Percentiles rank a stretch among this genome's conserved stretches.
These are phyloP conservation scores for Procavia capensis DNA, from an alignment of 2,113 vertebrate genomes.

Conservation along the genomic window DNA sequence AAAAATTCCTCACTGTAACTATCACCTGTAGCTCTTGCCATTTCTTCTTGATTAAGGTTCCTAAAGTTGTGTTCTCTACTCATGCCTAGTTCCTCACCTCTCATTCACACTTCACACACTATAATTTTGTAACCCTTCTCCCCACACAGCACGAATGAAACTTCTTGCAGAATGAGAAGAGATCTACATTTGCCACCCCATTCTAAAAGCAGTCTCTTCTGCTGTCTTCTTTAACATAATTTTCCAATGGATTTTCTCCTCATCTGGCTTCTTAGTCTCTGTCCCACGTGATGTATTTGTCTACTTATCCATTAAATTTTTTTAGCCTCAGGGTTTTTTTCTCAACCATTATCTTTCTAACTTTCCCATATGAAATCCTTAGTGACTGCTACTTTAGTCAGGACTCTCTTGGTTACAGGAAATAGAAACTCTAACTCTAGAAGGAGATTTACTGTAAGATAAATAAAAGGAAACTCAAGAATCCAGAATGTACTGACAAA, in stretches of 20 bases:
- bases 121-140: not conserved
- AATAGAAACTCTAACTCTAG: not conserved
- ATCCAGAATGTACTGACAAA: not conserved
- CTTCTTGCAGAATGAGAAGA: not conserved
- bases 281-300: not conserved
- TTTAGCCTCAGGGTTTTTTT: not conserved
- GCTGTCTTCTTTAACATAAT: not conserved
- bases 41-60: not conserved
- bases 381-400: not conserved
- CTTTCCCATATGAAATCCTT: not conserved
- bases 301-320: not conserved
- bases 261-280: not conserved
- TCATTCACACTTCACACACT: not conserved
- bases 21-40: not conserved
- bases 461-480: not conserved
- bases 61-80: not conserved
- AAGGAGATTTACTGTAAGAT: not conserved
- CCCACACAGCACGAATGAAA: not conserved
- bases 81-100: not conserved
- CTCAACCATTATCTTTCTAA: not conserved
- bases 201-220: not conserved
- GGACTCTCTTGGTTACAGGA: not conserved
- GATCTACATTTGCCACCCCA: not conserved
- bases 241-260: not conserved
- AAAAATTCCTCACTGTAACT: not conserved